Evolutionary conservation across 1,140 invertebrate species (phyloP), one percentile per base, ranked within the genome.

Genomic region (Cyphomyrmex costatus): DNA sequence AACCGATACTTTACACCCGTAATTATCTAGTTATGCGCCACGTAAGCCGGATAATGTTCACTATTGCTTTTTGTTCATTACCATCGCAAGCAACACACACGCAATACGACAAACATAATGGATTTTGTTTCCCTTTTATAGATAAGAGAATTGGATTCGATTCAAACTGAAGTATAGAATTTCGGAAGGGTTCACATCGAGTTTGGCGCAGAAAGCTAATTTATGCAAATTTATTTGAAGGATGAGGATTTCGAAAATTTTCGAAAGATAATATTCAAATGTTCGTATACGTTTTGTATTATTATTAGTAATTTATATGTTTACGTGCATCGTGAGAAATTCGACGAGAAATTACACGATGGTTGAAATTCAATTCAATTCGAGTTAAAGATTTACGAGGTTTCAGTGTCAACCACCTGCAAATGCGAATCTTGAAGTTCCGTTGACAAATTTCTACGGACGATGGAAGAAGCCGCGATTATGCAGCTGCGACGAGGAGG

Each of bases 401-500:
- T 33, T 46, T 7, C 21, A 19, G 46, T 49, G 7, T 27, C 53
- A 33, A 6, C 3, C n/a, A 60, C n/a, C 6, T 30, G 33, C 19
- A 71, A 19, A 19, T 4, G 51, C 77, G 65, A 51, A 7, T 42
- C 12, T 14, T 8, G 24, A 74, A 46, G 21, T 63, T 77, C 16
- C 58, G 19, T 58, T 58, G 60, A 58, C 56, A 84, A 88, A 89
- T 89, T 89, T 86, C 58, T 79, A 21, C 60, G 90, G 71, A 49
- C 73, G 83, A 88, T 78, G 88, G 77, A 80, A 91, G 79, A 86
- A 53, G 71, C 82, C 51, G 78, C 84, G 89, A 89, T 91, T 90
- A 90, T 90, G 90, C 87, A 91, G 89, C 53, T 63, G 49, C 85
- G 78, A 82, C 84, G 68, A 86, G 77, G 58, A 90, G 80, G 60